phyloP scores from a whole-genome alignment of 2,888 invertebrate species.

The Ormyrus thymus region DNA sequence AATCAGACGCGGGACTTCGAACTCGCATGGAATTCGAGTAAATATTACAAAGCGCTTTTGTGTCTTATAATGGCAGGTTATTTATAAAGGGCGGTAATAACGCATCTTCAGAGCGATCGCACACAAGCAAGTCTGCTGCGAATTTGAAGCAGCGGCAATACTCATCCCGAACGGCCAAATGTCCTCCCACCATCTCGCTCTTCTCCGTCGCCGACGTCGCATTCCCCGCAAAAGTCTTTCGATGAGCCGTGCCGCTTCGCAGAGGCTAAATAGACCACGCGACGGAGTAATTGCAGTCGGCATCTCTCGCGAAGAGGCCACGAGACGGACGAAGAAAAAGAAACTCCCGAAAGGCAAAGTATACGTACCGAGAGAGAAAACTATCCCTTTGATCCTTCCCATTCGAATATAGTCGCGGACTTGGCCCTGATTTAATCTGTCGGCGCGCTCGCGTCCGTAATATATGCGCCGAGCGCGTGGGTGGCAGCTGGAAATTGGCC shows the following conservation, averaged over 20 bases:
- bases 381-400: conserved; percentile 71
- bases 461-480: conserved; percentile 43
- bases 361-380: conserved; percentile 54
- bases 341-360: conserved; percentile 59
- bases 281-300: conserved; percentile 70
- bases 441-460: conserved; percentile 6
- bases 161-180: conserved; percentile 21
- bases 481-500: conserved; percentile 55
- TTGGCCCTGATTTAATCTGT: conserved; percentile 67
- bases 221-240: conserved; percentile 63
- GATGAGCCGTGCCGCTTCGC: conserved; percentile 67
- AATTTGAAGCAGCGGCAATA: conserved; percentile 37
- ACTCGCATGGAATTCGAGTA: background rate
- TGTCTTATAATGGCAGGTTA: conserved; percentile 9
- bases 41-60: background rate
- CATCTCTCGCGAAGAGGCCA: conserved; percentile 58
- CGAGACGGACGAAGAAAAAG: conserved; percentile 52
- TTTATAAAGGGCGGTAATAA: conserved; percentile 50
- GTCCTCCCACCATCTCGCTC: background rate
- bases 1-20: too few relatives aligned
- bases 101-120: background rate
- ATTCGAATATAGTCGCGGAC: conserved; percentile 54
- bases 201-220: background rate
- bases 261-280: conserved; percentile 69
- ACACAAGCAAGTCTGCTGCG: conserved; percentile 61